These are phyloP conservation scores for Charaxes varanes DNA, from an alignment of 1,140 invertebrate genomes.

Conservation along the genomic window DNA sequence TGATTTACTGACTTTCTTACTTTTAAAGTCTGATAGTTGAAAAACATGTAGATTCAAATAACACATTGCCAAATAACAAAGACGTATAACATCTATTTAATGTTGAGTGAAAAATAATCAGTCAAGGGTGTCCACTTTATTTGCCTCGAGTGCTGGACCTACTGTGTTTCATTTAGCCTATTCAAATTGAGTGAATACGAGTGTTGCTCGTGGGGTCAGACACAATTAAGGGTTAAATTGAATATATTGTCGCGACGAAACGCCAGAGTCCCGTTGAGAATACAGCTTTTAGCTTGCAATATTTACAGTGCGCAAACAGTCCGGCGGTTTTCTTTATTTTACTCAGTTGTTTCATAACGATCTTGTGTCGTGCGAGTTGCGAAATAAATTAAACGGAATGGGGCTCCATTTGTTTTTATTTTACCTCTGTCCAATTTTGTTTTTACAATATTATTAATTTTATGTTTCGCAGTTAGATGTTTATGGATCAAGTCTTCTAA, in stretches of 20 bases:
- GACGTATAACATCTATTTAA: too few species aligned
- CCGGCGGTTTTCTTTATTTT: conserved; percentile 10
- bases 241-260: conserved; percentile 37
- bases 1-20: too few species aligned
- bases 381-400: conserved; percentile 5
- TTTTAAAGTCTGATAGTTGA: too few species aligned
- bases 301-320: conserved; percentile 10
- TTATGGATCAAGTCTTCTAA: too few species aligned
- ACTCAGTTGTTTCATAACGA: conserved; percentile 10
- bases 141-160: not conserved
- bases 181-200: conserved; percentile 30
- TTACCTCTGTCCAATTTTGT: too few species aligned
- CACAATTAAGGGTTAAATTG: conserved; percentile 51
- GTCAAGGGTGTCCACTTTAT: not conserved
- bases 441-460: too few species aligned
- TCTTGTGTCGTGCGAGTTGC: conserved; percentile 2
- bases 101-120: too few species aligned
- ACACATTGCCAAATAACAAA: too few species aligned
- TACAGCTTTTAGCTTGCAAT: conserved; percentile 8
- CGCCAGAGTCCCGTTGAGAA: conserved; percentile 12
- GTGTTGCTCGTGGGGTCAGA: conserved; percentile 25
- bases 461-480: too few species aligned
- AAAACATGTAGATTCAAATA: too few species aligned
- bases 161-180: conserved; percentile 31
- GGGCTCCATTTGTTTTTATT: too few species aligned